Evolutionary conservation across 2,888 invertebrate genomes (phyloP), one percentile per base, ranked within the genome.

Genomic region (Venusia cambrica): DNA sequence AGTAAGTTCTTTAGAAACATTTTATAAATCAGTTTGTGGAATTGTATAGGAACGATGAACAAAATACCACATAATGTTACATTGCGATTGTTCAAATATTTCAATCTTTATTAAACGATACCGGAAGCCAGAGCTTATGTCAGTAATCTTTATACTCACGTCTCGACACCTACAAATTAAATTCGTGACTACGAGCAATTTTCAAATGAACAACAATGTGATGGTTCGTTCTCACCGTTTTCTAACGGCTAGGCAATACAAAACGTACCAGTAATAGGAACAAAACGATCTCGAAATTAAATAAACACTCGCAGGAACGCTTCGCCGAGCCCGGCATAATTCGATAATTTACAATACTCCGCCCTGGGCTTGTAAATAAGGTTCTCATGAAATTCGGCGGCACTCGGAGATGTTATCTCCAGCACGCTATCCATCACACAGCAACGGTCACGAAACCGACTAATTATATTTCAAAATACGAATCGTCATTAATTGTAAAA

Each of bases 361-460:
- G 70, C 73, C 72, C 67, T 69, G 53, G 71, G 74, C 73, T 68
- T 62, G 67, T 74, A 73, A 75, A 73, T 69, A 71, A 73, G 71
- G 65, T 73, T 79, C 74, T 78, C 73, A 70, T 70, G 73, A 74
- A 81, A 80, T 78, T 79, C 78, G 78, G 73, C 73, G 68, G 80
- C 71, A 70, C 57, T 49, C 57, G 46, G 51, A 61, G 79, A 81
- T 78, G 60, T 61, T 78, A 81, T 80, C 80, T 62, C 62, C 56
- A 57, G 67, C 84, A 78, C 77, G 78, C 78, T 67, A 83, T 81
- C 75, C 72, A 75, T 81, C 79, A 79, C 62, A 51, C 43, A 45
- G 59, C 57, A 55, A 68, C 65, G 71, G 69, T 68, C 78, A 83
- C 75, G 77, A 73, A 73, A 79, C 64, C 48, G 52, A 67, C 71